phyloP scores from a whole-genome alignment of 2,113 vertebrate species.

The Sylvilagus bachmani region DNA sequence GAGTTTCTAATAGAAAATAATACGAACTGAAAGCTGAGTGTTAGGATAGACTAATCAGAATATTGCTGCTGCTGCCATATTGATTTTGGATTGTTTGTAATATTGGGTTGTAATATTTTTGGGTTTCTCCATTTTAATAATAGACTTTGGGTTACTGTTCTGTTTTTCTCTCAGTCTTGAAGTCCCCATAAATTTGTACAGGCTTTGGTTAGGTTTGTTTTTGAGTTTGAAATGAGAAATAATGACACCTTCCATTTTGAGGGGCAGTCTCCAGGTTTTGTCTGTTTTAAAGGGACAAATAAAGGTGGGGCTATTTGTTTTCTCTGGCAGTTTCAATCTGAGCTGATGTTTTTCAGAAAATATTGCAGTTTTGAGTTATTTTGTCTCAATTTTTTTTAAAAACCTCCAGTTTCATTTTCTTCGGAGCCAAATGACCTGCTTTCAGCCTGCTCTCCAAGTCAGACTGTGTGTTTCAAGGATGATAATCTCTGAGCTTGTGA shows the following conservation, averaged over 20 bases:
- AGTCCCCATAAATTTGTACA: neutral
- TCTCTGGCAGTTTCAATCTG: slow-evolving; percentile 44
- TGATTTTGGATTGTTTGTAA: neutral
- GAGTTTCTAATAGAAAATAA: slow-evolving; percentile 29
- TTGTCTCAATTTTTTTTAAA: slow-evolving; percentile 35
- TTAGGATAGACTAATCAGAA: neutral
- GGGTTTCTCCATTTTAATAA: slow-evolving; percentile 25
- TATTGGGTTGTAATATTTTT: neutral
- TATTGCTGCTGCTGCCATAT: neutral
- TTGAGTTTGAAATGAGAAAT: slow-evolving; percentile 30
- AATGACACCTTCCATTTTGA: neutral
- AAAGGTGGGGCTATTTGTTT: slow-evolving; percentile 47
- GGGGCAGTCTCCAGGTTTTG: slow-evolving; percentile 47
- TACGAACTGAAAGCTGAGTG: neutral
- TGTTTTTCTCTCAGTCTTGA: neutral
- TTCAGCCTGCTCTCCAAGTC: neutral
- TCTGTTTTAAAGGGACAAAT: neutral
- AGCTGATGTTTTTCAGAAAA: neutral
- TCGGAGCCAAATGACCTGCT: neutral
- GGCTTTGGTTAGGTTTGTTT: neutral
- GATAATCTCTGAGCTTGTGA: neutral
- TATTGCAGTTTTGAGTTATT: slow-evolving; percentile 42
- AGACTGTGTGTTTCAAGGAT: neutral
- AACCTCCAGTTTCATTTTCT: neutral
- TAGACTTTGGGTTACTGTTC: neutral